Conservation (phyloP, 2,797 vertebrate species). For the Chromobotia macracanthus region DNA sequence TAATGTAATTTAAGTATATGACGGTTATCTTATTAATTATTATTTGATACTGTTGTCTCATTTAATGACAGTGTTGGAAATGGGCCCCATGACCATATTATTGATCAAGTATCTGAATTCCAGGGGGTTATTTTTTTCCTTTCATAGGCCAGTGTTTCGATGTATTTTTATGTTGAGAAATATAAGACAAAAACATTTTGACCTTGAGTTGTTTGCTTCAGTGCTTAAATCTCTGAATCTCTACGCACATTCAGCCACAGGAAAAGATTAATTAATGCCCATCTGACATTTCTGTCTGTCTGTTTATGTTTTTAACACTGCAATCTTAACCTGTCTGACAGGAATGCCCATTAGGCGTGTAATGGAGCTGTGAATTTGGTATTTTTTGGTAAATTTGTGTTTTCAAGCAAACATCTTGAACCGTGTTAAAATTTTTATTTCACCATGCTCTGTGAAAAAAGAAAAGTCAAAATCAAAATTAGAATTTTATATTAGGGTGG, state of each 20-base stretch:
- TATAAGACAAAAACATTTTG: conserved; percentile 18
- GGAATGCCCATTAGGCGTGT: conserved; percentile 58
- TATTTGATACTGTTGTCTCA: neutral
- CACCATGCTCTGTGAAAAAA: neutral
- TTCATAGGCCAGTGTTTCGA: conserved; percentile 19
- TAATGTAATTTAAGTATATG: conserved; percentile 5
- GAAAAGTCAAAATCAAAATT: neutral
- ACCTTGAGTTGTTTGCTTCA: conserved; percentile 46
- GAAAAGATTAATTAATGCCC: conserved; percentile 54
- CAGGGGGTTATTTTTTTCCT: too few species aligned
- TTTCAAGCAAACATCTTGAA: too few species aligned
- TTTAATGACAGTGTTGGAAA: neutral
- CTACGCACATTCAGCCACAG: conserved; percentile 30
- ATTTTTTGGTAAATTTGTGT: conserved; percentile 48
- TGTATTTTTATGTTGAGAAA: conserved; percentile 32
- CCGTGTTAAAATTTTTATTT: neutral
- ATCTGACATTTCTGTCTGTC: conserved; percentile 53
- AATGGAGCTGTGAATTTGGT: conserved; percentile 52
- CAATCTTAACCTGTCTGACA: conserved; percentile 54
- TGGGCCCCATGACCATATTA: neutral
- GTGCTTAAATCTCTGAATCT: neutral
- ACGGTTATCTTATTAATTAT: conserved; percentile 18
- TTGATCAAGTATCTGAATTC: conserved; percentile 39
- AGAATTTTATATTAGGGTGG: conserved; percentile 25
- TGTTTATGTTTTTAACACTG: conserved; percentile 42